Percentiles rank a stretch among this genome's conserved stretches.
These are phyloP conservation scores for Hypotaenidia philippensis DNA, from an alignment of 2,797 vertebrate species.

Conservation along the genomic window DNA sequence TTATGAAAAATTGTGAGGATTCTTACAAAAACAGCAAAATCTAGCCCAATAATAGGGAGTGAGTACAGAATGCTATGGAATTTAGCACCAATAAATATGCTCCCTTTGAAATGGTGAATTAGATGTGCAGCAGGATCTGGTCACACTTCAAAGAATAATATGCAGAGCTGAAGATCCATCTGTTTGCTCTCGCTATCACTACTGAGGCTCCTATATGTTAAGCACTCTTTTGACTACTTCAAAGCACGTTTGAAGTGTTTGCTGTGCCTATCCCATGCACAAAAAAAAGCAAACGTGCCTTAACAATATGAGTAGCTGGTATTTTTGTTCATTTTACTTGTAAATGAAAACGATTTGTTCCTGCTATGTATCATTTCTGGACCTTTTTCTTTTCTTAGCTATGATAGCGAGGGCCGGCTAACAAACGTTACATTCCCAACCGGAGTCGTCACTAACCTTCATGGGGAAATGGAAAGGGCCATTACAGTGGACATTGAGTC, in stretches of 20 bases:
- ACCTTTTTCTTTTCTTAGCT: constrained; percentile 81
- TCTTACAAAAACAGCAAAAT: constrained; percentile 27
- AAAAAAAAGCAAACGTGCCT: constrained; percentile 53
- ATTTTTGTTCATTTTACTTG: constrained; percentile 8
- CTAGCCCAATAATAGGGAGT: constrained; percentile 25
- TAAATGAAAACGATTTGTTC: constrained; percentile 49
- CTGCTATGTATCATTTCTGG: constrained; percentile 26
- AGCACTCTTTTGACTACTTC: constrained; percentile 78
- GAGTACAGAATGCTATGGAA: constrained; percentile 39
- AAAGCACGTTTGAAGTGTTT: constrained; percentile 78
- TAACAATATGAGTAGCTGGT: constrained; percentile 44
- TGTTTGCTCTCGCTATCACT: constrained; percentile 66
- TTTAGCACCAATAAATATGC: constrained; percentile 68
- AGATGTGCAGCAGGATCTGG: constrained; percentile 75
- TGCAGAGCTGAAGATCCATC: constrained; percentile 68
- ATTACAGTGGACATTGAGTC: constrained; percentile 94
- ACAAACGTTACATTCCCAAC: constrained; percentile 98
- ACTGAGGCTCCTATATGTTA: constrained; percentile 68
- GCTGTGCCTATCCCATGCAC: constrained; percentile 48
- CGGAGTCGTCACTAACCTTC: constrained; percentile 94
- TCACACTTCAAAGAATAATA: constrained; percentile 77
- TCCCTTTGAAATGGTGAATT: constrained; percentile 79
- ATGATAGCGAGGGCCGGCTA: constrained; percentile 95
- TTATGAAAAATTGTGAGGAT: neutral
- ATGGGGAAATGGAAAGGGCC: constrained; percentile 91